phyloP scores from a whole-genome alignment of 2,797 vertebrate genomes.

The Morelia viridis region DNA sequence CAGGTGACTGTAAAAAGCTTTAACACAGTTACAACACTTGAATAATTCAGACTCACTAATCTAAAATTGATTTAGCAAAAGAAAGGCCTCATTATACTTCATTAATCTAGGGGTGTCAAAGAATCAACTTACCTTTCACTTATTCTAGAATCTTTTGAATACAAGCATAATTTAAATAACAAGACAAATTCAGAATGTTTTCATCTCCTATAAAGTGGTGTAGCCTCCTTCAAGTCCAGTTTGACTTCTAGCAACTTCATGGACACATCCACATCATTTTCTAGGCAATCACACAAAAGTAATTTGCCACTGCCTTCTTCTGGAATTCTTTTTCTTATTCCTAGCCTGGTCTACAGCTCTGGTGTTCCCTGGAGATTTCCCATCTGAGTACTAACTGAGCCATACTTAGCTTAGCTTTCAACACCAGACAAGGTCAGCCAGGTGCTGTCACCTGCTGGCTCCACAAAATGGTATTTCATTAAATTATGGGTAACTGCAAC shows the following conservation, averaged over 20 bases:
- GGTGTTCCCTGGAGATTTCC: not conserved
- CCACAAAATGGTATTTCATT: not conserved
- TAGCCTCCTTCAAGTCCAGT: not conserved
- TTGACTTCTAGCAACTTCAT: not conserved
- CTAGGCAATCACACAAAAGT: not conserved
- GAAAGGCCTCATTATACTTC: not conserved
- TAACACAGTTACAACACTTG: not conserved
- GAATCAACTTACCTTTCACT: not conserved
- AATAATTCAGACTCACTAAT: not conserved
- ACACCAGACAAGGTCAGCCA: not conserved
- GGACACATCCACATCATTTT: not conserved
- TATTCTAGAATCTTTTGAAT: not conserved
- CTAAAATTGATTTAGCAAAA: not conserved
- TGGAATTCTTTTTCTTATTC: not conserved
- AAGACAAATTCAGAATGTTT: not conserved
- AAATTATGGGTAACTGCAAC: not conserved
- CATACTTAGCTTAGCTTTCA: not conserved
- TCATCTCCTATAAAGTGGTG: not conserved
- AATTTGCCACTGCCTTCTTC: not conserved
- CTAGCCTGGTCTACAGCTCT: not conserved
- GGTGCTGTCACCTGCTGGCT: not conserved
- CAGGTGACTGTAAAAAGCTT: not conserved
- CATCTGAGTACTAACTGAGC: not conserved
- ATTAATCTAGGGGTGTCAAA: not conserved
- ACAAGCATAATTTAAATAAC: not conserved